Evolutionary conservation across 1,140 invertebrate genomes (phyloP).

Genomic region (Eufriesea mexicana): DNA sequence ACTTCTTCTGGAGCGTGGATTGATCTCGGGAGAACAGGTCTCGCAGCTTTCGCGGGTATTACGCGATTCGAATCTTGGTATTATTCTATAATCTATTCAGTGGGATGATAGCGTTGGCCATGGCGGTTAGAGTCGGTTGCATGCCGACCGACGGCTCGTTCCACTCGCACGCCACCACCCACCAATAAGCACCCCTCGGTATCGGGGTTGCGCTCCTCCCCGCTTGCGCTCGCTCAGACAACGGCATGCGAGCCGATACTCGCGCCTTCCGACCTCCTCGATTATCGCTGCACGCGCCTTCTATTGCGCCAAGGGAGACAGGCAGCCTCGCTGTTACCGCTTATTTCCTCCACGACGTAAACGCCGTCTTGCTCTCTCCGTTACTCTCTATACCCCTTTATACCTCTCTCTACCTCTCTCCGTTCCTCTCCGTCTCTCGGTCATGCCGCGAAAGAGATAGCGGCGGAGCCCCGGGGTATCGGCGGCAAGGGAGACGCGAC

Average conservation of each 20-base stretch:
- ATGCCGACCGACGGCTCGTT: slow-evolving; percentile 65
- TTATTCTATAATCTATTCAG: slow-evolving; percentile 73
- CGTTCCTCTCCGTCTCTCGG: no score
- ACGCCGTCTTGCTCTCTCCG: slow-evolving; percentile 53
- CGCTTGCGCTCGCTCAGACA: background rate
- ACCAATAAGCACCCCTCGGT: slow-evolving; percentile 51
- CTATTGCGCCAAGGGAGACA: background rate
- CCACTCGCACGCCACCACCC: slow-evolving; percentile 68
- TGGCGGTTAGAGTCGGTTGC: slow-evolving; percentile 69
- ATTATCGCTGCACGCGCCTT: slow-evolving; percentile 41
- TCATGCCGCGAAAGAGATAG: background rate
- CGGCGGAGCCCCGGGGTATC: background rate
- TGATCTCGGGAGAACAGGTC: slow-evolving; percentile 44
- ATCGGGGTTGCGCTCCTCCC: slow-evolving; percentile 17
- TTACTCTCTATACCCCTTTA: no score
- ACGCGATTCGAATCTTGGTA: slow-evolving; percentile 67
- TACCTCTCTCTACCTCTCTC: no score
- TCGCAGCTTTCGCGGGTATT: slow-evolving; percentile 60
- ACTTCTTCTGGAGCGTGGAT: background rate
- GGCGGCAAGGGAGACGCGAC: background rate
- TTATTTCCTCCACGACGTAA: slow-evolving; percentile 68
- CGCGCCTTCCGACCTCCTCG: slow-evolving; percentile 34
- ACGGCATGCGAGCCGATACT: background rate
- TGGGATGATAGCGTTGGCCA: slow-evolving; percentile 69
- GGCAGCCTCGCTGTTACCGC: slow-evolving; percentile 59